These are phyloP conservation scores for Noctilio leporinus DNA, from an alignment of 2,113 vertebrate species.

Conservation along the genomic window DNA sequence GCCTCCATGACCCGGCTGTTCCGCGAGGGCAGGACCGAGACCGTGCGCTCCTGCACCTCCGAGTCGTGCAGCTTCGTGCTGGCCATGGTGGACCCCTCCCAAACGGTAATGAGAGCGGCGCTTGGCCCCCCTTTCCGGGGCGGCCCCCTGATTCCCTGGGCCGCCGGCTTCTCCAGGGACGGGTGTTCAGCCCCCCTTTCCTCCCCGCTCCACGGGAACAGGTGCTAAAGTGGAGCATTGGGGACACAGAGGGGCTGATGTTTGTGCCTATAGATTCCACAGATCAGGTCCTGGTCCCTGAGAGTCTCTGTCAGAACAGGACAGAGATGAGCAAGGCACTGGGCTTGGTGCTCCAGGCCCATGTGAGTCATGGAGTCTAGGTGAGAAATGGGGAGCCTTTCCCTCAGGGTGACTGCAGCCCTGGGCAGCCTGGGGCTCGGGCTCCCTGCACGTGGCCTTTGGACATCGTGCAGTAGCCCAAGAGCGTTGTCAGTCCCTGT, in stretches of 20 bases:
- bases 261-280: background rate
- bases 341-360: background rate
- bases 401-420: rapidly evolving
- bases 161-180: rapidly evolving
- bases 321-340: rapidly evolving
- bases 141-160: no score
- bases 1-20: constrained; percentile 99
- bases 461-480: rapidly evolving
- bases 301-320: background rate
- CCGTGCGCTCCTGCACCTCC: constrained; percentile 91
- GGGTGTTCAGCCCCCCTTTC: rapidly evolving
- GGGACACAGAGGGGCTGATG: rapidly evolving
- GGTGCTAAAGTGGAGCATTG: rapidly evolving
- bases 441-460: background rate
- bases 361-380: rapidly evolving
- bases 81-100: constrained; percentile 83
- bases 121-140: rapidly evolving
- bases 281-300: background rate
- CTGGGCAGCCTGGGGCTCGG: rapidly evolving
- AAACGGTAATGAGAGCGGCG: constrained; percentile 75
- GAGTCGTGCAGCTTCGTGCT: constrained; percentile 90
- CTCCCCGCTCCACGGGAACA: rapidly evolving
- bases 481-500: rapidly evolving
- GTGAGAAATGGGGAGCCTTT: rapidly evolving
- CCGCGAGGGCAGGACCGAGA: constrained; percentile 96